A percentile compares a stretch with the other conserved stretches of the same genome.
Conservation (phyloP, 2,888 invertebrate genomes). For the Ornithoptera alexandrae region DNA sequence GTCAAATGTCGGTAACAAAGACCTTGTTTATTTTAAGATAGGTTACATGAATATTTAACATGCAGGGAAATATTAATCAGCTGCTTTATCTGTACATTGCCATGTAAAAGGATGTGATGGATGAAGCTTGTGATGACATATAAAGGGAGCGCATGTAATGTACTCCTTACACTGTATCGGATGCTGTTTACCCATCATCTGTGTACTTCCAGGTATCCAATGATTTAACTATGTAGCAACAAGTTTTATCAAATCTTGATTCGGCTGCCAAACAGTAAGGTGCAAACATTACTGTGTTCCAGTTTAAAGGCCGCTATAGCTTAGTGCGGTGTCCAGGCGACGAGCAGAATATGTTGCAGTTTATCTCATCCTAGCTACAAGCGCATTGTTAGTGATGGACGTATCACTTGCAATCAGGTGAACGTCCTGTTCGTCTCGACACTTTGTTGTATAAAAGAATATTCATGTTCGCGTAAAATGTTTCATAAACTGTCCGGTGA, state of each 20-base stretch:
- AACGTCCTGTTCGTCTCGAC: no score
- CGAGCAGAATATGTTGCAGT: no score
- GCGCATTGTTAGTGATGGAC: no score
- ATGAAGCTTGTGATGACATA: no score
- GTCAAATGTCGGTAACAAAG: slow-evolving; percentile 1
- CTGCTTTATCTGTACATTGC: slow-evolving; percentile 30
- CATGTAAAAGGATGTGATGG: slow-evolving; percentile 47
- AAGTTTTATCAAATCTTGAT: slow-evolving; percentile 41
- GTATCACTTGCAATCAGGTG: no score
- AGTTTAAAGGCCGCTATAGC: no score
- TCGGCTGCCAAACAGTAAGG: no score
- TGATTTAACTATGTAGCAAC: slow-evolving; percentile 55
- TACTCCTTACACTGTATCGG: slow-evolving; percentile 51
- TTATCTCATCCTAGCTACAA: no score
- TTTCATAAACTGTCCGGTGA: neutral
- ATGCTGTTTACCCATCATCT: slow-evolving; percentile 69
- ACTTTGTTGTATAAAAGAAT: no score
- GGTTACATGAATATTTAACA: neutral
- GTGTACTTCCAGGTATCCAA: slow-evolving; percentile 75
- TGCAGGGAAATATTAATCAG: slow-evolving; percentile 4
- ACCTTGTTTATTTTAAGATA: neutral
- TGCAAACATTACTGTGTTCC: no score
- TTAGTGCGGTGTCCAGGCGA: no score
- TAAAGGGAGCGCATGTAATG: slow-evolving; percentile 44
- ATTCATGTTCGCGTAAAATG: neutral